A percentile compares a stretch with the other conserved stretches of the same genome.
phyloP scores from a whole-genome alignment of 2,888 invertebrate species.

The Lissocephala sabroskyi region DNA sequence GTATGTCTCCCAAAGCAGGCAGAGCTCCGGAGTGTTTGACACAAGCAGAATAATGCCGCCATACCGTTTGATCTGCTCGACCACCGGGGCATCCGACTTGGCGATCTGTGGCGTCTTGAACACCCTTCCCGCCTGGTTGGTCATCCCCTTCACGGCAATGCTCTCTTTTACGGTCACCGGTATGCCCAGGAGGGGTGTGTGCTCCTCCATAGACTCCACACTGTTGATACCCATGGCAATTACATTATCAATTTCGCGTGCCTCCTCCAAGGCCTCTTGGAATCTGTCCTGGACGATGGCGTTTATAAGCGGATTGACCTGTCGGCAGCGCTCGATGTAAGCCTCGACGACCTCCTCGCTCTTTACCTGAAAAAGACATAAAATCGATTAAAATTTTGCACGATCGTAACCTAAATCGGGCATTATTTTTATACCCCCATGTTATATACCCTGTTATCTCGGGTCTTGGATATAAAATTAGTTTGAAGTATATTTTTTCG shows the following conservation, averaged over 20 bases:
- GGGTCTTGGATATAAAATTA: too few species aligned
- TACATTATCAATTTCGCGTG: conserved; percentile 80
- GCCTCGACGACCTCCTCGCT: conserved; percentile 81
- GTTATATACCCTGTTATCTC: too few species aligned
- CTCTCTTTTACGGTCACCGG: conserved; percentile 91
- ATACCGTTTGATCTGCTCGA: conserved; percentile 80
- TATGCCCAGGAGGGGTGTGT: conserved; percentile 85
- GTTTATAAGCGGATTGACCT: conserved; percentile 85
- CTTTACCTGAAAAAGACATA: conserved; percentile 75
- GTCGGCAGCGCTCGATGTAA: conserved; percentile 83
- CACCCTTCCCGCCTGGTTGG: conserved; percentile 82
- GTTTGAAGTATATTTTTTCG: too few species aligned
- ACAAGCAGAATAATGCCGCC: conserved; percentile 90
- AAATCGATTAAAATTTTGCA: too few species aligned
- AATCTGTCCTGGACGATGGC: conserved; percentile 87
- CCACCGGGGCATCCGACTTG: conserved; percentile 81
- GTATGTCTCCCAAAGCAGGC: conserved; percentile 92
- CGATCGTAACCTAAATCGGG: too few species aligned
- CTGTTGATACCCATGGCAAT: conserved; percentile 75
- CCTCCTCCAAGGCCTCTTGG: conserved; percentile 82
- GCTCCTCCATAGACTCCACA: conserved; percentile 77
- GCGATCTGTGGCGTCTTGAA: conserved; percentile 77
- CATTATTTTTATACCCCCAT: too few species aligned
- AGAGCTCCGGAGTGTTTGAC: conserved; percentile 92
- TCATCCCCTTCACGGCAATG: conserved; percentile 84